phyloP scores from a whole-genome alignment of 2,797 vertebrate species.

The Gephyroberyx darwinii region DNA sequence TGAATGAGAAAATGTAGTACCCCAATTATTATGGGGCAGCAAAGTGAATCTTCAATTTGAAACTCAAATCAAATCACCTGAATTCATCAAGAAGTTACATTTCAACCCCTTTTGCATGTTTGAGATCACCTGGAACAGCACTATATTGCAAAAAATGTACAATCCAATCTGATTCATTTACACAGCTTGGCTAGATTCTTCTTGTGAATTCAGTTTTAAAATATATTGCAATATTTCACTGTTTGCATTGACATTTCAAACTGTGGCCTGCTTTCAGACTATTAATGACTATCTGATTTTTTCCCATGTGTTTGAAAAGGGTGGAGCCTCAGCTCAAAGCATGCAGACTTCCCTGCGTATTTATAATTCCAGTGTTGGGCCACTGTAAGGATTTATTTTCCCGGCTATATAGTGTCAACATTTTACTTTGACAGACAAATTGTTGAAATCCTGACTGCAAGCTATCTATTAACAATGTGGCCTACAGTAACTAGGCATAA shows the following conservation, averaged over 20 bases:
- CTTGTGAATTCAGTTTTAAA: background rate
- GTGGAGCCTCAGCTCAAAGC: slow-evolving; percentile 4
- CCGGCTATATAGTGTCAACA: no score
- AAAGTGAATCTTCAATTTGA: no score
- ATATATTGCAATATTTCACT: background rate
- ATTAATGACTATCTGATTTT: background rate
- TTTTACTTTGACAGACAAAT: no score
- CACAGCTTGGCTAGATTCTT: no score
- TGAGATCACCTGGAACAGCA: background rate
- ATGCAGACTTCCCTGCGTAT: slow-evolving; percentile 8
- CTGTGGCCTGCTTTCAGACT: background rate
- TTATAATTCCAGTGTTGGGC: slow-evolving; percentile 3
- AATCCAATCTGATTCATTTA: no score
- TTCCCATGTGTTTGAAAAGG: background rate
- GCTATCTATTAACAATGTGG: no score
- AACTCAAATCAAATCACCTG: slow-evolving; percentile 1
- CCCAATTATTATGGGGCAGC: no score
- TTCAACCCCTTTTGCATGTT: slow-evolving; percentile 20
- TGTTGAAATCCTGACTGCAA: no score
- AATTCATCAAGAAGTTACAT: slow-evolving; percentile 21
- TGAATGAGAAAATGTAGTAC: background rate
- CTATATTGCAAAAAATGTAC: background rate
- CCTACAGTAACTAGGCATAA: no score
- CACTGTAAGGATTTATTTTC: no score
- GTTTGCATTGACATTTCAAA: background rate